Conservation (phyloP, 2,888 invertebrate species). For the Lissonota sp. region DNA sequence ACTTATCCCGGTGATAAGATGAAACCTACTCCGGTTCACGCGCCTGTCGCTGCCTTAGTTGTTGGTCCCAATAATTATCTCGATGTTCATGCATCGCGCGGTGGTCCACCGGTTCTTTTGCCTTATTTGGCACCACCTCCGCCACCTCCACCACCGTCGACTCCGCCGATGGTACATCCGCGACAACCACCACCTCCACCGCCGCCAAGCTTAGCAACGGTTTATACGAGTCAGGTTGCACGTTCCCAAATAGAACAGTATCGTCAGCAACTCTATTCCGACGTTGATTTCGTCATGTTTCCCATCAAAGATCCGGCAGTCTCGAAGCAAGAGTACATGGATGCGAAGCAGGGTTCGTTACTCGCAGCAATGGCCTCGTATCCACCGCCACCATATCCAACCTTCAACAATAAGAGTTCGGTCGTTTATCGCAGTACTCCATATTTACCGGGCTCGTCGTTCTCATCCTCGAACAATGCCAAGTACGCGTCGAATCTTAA, state of each 20-base stretch:
- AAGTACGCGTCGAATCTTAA: constrained; percentile 93
- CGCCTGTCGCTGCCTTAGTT: constrained; percentile 86
- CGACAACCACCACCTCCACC: constrained; percentile 83
- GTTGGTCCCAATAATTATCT: constrained; percentile 87
- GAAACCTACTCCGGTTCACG: constrained; percentile 83
- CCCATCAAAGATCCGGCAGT: constrained; percentile 95
- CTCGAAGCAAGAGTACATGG: constrained; percentile 95
- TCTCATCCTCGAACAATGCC: constrained; percentile 83
- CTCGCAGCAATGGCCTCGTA: constrained; percentile 87
- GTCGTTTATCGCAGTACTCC: constrained; percentile 93
- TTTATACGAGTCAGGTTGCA: constrained; percentile 89
- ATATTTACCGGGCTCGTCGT: constrained; percentile 88
- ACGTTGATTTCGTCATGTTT: constrained; percentile 96
- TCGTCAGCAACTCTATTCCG: constrained; percentile 95
- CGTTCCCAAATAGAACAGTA: constrained; percentile 93
- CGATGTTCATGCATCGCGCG: constrained; percentile 86
- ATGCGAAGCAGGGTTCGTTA: constrained; percentile 93
- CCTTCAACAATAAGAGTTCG: constrained; percentile 86
- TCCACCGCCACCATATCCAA: constrained; percentile 85
- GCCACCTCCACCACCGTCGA: constrained; percentile 83
- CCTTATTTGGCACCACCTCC: constrained; percentile 87
- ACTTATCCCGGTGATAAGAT: constrained; percentile 84
- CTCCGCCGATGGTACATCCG: constrained; percentile 68
- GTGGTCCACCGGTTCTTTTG: constrained; percentile 84
- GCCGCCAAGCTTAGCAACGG: constrained; percentile 88